phyloP scores from a whole-genome alignment of 1,140 invertebrate genomes.

The Pachyrhynchus sulphureomaculatus region DNA sequence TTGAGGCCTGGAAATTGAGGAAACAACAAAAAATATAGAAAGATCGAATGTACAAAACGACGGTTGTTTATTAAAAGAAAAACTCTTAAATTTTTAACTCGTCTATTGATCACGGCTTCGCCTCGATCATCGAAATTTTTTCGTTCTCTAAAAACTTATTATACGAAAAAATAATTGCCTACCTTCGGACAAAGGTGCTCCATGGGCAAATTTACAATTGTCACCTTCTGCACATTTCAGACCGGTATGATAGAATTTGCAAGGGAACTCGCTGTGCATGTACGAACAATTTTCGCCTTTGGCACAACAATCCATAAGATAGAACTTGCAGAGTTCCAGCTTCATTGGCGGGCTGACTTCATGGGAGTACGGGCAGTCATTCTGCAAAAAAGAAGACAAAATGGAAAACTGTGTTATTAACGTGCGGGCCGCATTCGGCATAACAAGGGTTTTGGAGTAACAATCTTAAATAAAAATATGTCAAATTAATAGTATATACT shows the following conservation, averaged over 20 bases:
- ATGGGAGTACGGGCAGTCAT: conserved; percentile 84
- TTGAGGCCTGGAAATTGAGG: conserved; percentile 40
- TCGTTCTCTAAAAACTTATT: too few relatives aligned
- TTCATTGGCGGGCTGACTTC: conserved; percentile 79
- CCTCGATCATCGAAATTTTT: too few relatives aligned
- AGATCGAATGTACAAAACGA: too few relatives aligned
- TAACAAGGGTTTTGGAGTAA: too few relatives aligned
- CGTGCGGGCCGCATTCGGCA: too few relatives aligned
- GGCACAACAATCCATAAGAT: conserved; percentile 91
- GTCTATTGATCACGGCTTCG: too few relatives aligned
- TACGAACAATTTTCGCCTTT: conserved; percentile 95
- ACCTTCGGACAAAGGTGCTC: conserved; percentile 72
- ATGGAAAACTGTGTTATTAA: conserved; percentile 3
- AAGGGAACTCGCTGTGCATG: conserved; percentile 96
- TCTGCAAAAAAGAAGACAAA: conserved; percentile 57
- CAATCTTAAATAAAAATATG: too few relatives aligned
- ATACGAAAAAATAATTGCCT: too few relatives aligned
- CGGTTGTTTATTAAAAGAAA: too few relatives aligned
- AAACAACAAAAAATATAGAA: too few relatives aligned
- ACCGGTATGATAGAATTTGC: conserved; percentile 95
- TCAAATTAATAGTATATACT: too few relatives aligned
- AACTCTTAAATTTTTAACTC: too few relatives aligned
- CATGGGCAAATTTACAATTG: conserved; percentile 93
- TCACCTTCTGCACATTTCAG: conserved; percentile 77
- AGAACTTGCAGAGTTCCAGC: conserved; percentile 96